Conservation (phyloP, 2,797 vertebrate species). For the Sebastes minor region DNA sequence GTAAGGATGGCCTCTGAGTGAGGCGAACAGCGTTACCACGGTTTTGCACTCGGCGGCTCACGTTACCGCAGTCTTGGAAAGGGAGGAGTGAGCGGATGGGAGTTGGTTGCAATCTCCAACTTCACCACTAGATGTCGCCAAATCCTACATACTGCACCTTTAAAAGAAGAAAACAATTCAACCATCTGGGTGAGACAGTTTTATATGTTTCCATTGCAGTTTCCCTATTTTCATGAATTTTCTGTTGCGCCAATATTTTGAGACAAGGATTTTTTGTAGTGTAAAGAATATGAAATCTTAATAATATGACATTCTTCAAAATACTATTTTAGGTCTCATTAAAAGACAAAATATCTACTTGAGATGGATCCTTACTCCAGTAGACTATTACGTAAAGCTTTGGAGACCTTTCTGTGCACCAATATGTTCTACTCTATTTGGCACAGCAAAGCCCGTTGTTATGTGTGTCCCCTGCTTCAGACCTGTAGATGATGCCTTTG, state of each 20-base stretch:
- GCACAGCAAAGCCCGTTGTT: neutral
- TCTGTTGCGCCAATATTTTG: neutral
- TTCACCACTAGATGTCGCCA: too few relatives aligned
- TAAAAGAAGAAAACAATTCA: neutral
- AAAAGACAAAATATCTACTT: neutral
- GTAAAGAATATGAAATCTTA: neutral
- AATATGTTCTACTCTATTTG: neutral
- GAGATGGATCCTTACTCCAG: neutral
- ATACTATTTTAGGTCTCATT: neutral
- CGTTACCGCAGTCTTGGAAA: too few relatives aligned
- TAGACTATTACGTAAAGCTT: neutral
- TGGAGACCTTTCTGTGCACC: neutral
- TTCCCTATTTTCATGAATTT: neutral
- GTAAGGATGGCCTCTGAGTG: too few relatives aligned
- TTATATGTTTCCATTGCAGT: neutral
- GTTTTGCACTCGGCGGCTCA: too few relatives aligned
- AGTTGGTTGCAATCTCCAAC: too few relatives aligned
- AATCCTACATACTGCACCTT: too few relatives aligned
- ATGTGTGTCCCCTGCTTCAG: conserved; percentile 40
- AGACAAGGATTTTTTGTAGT: neutral
- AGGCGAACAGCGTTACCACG: too few relatives aligned
- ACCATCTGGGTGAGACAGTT: neutral
- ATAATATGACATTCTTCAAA: neutral
- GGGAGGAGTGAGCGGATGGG: too few relatives aligned
- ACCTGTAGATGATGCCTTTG: conserved; percentile 97